Base-by-base conservation (phyloP, 2,888 invertebrate species). In the Pteria penguin region DNA sequence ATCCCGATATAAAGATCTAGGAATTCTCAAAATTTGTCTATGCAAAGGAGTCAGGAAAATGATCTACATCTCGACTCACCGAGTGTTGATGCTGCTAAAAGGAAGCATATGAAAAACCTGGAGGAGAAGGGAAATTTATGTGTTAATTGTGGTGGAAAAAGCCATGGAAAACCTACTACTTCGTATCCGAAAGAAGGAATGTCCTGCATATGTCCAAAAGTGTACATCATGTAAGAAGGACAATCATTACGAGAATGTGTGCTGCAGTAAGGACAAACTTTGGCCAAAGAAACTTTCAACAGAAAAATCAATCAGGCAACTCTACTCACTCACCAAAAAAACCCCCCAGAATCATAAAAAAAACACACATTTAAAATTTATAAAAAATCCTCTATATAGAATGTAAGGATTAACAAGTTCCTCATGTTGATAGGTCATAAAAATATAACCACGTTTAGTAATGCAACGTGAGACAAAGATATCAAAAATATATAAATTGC, bases 1-100 rank as follows among this genome's bases (percentile, higher is more conserved):
- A 82, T 61, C 82, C 79, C 58, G 66, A 81, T 45, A 82, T 76
- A 79, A 61, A 78, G 1, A 62, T 79, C 18, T 78, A 83, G 65
- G 66, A 76, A 45, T 71, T 79, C 18, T 60, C 75, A 31, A n/a
- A 66, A 36, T 77, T 76, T 57, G 72, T 82, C 33, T 81, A 82
- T 61, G 74, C 78, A 32, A 79, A 82, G 55, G 79, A 82, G 45
- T 29, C 79, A 27, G 79, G 82, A 14, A 78, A 83, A 65, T 54
- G 80, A 2, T 84, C 81, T 18, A 80, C 83, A n/a, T 79, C 79
- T 24, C 55, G 73, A 72, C 58, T 29, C 74, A 5, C 62, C 73
- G 14, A 66, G 54, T 24, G 68, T 54, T 18, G 57, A 55, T 14
- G 65, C 74, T 22, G 75, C 70, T 36, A 69, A 18, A 14, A 76